A percentile compares a stretch with the other conserved stretches of the same genome.
Evolutionary conservation across 2,797 vertebrate genomes (phyloP).

Genomic region (Vireo griseus): DNA sequence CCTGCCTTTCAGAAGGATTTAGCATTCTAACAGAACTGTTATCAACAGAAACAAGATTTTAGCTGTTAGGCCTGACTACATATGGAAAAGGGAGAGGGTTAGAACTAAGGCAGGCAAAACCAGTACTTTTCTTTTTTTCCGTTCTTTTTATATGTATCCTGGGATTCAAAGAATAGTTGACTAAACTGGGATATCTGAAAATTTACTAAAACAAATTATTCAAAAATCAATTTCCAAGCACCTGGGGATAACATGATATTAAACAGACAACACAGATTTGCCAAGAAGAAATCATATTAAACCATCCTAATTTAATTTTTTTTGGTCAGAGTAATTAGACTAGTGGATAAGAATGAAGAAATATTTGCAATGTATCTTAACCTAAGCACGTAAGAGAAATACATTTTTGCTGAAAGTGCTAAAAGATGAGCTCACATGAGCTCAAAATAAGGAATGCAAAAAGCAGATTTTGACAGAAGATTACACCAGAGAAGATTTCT

Average conservation of each 20-base stretch:
- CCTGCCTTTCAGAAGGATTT: not conserved
- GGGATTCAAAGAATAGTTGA: not conserved
- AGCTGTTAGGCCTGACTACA: not conserved
- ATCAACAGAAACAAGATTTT: not conserved
- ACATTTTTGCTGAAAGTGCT: not conserved
- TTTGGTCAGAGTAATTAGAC: not conserved
- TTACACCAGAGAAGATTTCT: not conserved
- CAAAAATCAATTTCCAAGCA: slow-evolving; percentile 22
- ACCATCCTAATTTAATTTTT: not conserved
- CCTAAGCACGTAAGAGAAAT: not conserved
- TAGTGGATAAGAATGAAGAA: not conserved
- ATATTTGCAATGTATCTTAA: not conserved
- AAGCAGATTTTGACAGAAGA: not conserved
- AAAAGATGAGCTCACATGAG: not conserved
- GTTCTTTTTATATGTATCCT: not conserved
- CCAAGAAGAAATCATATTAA: slow-evolving; percentile 18
- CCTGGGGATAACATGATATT: not conserved
- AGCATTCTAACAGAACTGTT: not conserved
- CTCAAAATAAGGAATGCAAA: not conserved
- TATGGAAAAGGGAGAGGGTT: not conserved
- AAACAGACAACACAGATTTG: slow-evolving; percentile 18
- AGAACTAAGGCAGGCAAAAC: not conserved
- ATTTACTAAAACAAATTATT: not conserved
- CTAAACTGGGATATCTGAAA: not conserved
- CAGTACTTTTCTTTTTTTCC: not conserved